phyloP scores from a whole-genome alignment of 2,797 vertebrate genomes.

The Coregonus sp. region DNA sequence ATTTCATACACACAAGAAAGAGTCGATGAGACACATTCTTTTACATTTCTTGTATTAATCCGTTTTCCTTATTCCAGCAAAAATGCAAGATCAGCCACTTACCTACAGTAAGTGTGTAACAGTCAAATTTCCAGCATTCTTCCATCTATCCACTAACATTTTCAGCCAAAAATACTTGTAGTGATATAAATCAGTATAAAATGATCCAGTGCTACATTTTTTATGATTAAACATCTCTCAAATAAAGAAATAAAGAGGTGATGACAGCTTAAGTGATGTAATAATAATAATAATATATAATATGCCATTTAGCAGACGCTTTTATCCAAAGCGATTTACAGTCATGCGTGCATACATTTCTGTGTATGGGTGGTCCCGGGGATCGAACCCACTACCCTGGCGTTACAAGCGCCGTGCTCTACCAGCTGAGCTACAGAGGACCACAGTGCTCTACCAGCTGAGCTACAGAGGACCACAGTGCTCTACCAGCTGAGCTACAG shows the following conservation, averaged over 20 bases:
- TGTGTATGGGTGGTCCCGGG: too few relatives aligned
- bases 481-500: too few relatives aligned
- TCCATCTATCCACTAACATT: constrained; percentile 4
- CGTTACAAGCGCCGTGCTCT: too few relatives aligned
- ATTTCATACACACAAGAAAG: too few relatives aligned
- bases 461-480: too few relatives aligned
- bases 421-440: too few relatives aligned
- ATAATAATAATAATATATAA: too few relatives aligned
- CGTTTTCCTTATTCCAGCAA: constrained; percentile 34
- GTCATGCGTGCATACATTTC: too few relatives aligned
- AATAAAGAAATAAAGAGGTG: neutral
- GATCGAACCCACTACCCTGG: too few relatives aligned
- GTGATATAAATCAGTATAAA: constrained; percentile 3
- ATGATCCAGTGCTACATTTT: constrained; percentile 4
- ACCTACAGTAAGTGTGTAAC: constrained; percentile 60
- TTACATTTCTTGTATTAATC: neutral
- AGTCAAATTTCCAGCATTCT: constrained; percentile 67
- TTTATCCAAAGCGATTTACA: too few relatives aligned
- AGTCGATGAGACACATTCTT: neutral
- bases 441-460: too few relatives aligned
- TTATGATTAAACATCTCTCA: neutral
- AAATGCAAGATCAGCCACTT: constrained; percentile 52
- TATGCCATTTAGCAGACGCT: too few relatives aligned
- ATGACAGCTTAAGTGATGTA: neutral
- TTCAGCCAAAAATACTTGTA: constrained; percentile 12